Evolutionary conservation across 2,888 invertebrate genomes (phyloP).

Genomic region (Hydropsyche betteni): DNA sequence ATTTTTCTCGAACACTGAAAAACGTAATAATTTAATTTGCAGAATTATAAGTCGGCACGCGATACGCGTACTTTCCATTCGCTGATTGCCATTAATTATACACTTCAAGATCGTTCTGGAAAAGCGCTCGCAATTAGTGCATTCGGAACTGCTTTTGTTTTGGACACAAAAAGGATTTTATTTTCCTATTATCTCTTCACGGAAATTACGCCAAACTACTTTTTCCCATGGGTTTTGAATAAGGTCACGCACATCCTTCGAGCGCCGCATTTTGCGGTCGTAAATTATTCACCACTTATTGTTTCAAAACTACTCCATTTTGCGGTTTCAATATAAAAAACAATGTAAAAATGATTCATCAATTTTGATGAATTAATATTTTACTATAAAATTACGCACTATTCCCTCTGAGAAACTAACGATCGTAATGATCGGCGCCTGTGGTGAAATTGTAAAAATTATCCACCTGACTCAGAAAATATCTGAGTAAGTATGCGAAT

Average conservation of each 20-base stretch:
- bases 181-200: background rate
- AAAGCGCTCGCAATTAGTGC: background rate
- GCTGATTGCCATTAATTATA: background rate
- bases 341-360: background rate
- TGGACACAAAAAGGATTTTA: background rate
- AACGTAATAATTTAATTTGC: too few species aligned
- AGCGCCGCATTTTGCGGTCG: slow-evolving; percentile 12
- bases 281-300: slow-evolving; percentile 16
- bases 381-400: too few species aligned
- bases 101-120: background rate
- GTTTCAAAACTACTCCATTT: slow-evolving; percentile 1
- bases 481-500: background rate
- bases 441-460: too few species aligned
- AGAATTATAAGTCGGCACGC: slow-evolving; percentile 12
- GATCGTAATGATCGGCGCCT: too few species aligned
- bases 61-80: slow-evolving; percentile 16
- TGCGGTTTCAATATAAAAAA: slow-evolving; percentile 22
- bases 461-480: too few species aligned
- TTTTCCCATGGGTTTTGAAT: slow-evolving; percentile 4
- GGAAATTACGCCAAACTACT: background rate
- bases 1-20: too few species aligned
- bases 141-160: background rate
- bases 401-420: too few species aligned
- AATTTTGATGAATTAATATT: background rate
- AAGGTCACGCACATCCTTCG: slow-evolving; percentile 23